These are phyloP conservation scores for Sander vitreus DNA, from an alignment of 2,113 vertebrate species.

Conservation along the genomic window DNA sequence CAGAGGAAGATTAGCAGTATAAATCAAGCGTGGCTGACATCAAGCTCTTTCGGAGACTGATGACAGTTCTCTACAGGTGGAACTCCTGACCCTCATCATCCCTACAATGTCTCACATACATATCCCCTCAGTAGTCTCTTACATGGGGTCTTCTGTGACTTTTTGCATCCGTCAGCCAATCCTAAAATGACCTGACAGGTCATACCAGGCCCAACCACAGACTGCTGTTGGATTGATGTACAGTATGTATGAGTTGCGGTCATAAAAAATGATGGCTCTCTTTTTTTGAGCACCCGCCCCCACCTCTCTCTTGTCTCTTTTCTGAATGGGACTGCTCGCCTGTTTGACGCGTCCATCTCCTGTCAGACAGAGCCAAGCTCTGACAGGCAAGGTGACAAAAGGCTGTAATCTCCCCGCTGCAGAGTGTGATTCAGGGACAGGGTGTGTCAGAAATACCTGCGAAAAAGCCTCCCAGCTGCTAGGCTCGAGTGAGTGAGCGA, in stretches of 20 bases:
- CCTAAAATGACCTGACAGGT: conserved; percentile 2
- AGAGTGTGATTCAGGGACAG: conserved; percentile 71
- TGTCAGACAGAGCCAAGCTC: conserved; percentile 66
- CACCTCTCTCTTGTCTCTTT: conserved; percentile 7
- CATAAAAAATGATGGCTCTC: conserved; percentile 37
- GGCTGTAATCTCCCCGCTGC: conserved; percentile 78
- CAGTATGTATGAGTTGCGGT: conserved; percentile 25
- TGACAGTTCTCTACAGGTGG: conserved; percentile 79
- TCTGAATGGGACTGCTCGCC: conserved; percentile 63
- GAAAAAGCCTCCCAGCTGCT: conserved; percentile 67
- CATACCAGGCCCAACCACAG: neutral
- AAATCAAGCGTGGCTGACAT: conserved; percentile 77
- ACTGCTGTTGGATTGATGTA: conserved; percentile 8
- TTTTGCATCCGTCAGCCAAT: conserved; percentile 22
- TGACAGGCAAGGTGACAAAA: conserved; percentile 81
- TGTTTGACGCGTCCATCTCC: conserved; percentile 72
- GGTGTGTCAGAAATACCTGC: conserved; percentile 82
- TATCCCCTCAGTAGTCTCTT: conserved; percentile 21
- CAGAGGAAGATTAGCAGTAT: conserved; percentile 66
- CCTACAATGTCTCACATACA: conserved; percentile 26
- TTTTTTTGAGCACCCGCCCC: neutral
- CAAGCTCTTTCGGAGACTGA: conserved; percentile 58
- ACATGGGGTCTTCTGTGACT: conserved; percentile 14
- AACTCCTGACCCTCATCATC: conserved; percentile 48
- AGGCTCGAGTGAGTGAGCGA: conserved; percentile 75